Evolutionary conservation across 2,888 invertebrate genomes (phyloP).

Genomic region (Drosophila testacea): DNA sequence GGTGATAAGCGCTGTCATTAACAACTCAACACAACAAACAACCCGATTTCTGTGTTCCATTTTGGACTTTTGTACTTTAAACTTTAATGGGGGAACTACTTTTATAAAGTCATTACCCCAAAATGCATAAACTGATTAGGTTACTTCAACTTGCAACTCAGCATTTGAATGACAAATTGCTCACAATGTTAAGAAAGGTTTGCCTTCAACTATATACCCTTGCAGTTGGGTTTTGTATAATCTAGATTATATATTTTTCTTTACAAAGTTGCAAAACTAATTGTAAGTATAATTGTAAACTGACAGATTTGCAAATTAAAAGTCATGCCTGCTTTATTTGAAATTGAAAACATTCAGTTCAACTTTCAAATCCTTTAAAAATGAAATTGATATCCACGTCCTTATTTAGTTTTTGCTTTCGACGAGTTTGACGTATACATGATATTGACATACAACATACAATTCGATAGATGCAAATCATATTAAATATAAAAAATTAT

Average conservation of each 20-base stretch:
- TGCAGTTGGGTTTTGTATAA: too few species aligned
- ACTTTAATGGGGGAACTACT: slow-evolving; percentile 16
- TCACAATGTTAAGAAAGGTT: not conserved
- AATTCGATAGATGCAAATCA: too few species aligned
- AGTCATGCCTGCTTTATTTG: too few species aligned
- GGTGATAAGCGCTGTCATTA: slow-evolving; percentile 32
- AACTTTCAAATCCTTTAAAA: not conserved
- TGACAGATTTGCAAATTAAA: too few species aligned
- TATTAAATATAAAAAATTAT: not conserved
- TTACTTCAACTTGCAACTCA: not conserved
- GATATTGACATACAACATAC: not conserved
- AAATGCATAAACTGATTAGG: not conserved
- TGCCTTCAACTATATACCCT: not conserved
- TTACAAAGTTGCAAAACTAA: too few species aligned
- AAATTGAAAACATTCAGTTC: not conserved
- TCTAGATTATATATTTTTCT: too few species aligned
- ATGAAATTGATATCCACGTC: not conserved
- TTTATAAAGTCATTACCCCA: slow-evolving; percentile 5
- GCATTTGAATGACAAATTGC: slow-evolving; percentile 4
- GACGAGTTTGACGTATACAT: not conserved
- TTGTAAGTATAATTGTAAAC: too few species aligned
- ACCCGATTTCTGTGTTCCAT: slow-evolving; percentile 3
- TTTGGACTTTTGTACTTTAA: slow-evolving; percentile 45
- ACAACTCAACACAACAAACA: slow-evolving; percentile 18
- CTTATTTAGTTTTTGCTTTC: not conserved